Conservation (phyloP, 2,888 invertebrate species). For the Hetaerina titia region DNA sequence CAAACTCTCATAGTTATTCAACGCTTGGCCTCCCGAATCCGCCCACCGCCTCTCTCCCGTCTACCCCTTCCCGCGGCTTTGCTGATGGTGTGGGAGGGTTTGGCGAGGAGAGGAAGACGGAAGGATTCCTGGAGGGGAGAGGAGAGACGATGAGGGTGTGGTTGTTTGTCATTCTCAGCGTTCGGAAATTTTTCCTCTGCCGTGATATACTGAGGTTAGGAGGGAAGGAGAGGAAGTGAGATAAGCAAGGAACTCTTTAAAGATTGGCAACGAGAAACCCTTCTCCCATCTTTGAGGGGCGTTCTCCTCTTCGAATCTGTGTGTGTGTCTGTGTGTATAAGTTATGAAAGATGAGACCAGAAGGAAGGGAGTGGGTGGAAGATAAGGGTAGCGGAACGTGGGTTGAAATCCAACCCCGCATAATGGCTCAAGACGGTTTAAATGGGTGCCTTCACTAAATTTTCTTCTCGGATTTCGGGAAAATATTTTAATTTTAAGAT, state of each 20-base stretch:
- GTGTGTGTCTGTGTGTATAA: not conserved
- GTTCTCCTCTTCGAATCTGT: not conserved
- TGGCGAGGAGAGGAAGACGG: not conserved
- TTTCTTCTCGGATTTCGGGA: not conserved
- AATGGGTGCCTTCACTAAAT: slow-evolving; percentile 9
- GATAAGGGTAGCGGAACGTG: not conserved
- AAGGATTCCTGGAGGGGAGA: not conserved
- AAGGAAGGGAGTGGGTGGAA: not conserved
- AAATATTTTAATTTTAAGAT: not conserved
- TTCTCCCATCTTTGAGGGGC: not conserved
- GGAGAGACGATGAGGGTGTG: not conserved
- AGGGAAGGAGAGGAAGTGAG: not conserved
- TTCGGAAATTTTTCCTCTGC: slow-evolving; percentile 38
- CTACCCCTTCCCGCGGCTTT: not conserved
- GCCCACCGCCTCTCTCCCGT: not conserved
- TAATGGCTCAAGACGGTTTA: not conserved
- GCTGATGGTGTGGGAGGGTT: not conserved
- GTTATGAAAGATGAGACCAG: slow-evolving; percentile 29
- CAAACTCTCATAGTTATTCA: slow-evolving; percentile 38
- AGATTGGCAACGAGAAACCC: slow-evolving; percentile 28
- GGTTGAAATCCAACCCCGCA: not conserved
- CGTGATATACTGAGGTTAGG: slow-evolving; percentile 36
- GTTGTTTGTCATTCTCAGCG: slow-evolving; percentile 50
- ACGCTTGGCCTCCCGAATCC: slow-evolving; percentile 10
- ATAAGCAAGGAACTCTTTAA: slow-evolving; percentile 43